Evolutionary conservation across 1,140 invertebrate genomes (phyloP), one percentile per base, ranked within the genome.

Genomic region (Lepidotrigona ventralis): DNA sequence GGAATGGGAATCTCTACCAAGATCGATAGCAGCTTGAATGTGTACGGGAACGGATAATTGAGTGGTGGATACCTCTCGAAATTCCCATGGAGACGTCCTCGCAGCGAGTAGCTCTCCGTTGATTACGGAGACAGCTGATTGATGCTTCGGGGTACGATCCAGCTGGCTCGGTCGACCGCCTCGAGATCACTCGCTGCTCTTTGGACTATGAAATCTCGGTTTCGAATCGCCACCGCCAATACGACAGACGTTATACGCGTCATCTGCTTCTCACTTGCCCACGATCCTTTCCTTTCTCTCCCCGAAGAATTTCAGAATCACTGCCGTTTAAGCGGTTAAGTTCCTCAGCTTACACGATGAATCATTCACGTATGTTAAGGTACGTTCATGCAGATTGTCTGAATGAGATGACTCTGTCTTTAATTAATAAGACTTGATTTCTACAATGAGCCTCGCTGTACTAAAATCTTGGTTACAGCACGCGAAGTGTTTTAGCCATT

Each of bases 61-160:
- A 89, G 85, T 89, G 82, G 88, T 85, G 79, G 88, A 89, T 89
- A 82, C 87, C 85, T 85, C 85, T 89, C 79, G 87, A 89, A 89
- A 89, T 89, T 89, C 88, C 88, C 88, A 89, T 86, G 82, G 88
- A 89, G 85, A 86, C 85, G 84, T 89, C 76, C 87, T 89, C 84
- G 68, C 85, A 64, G 72, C 70, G 69, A 83, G 84, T 88, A 83
- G 80, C 84, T 88, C 86, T 82, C 75, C 82, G 75, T 89, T 89
- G 87, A 89, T 89, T 89, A 79, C 85, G 69, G 79, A 72, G 82
- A 69, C 79, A 70, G 85, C 72, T 89, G 88, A 89, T 89, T 89
- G 87, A 89, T 89, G 87, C 88, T 89, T 74, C 60, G 71, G 79
- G 85, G 68, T 79, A 81, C 74, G 84, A 88, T 76, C 75, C 79